Conservation (phyloP, 2,113 vertebrate genomes). For the Saccopteryx leptura region DNA sequence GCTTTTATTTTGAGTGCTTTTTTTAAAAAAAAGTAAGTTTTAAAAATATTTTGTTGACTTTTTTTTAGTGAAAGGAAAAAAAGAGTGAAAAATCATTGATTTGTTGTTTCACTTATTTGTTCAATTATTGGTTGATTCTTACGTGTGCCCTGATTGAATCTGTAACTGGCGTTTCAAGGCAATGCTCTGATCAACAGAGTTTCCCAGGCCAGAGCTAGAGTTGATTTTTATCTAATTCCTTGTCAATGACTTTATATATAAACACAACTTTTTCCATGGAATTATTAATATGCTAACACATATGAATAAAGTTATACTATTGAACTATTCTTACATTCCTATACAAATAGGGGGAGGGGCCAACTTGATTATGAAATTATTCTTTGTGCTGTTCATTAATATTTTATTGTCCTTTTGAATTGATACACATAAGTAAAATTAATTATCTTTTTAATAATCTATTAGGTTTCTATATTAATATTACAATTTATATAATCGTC, state of each 20-base stretch:
- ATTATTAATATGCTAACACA: conserved; percentile 2
- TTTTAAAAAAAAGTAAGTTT: background rate
- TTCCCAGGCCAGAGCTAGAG: background rate
- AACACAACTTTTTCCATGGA: background rate
- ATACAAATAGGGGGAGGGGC: background rate
- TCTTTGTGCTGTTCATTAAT: background rate
- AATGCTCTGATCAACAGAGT: too few relatives aligned
- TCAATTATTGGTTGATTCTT: too few relatives aligned
- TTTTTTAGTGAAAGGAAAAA: too few relatives aligned
- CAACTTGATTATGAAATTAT: background rate
- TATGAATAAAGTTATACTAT: background rate
- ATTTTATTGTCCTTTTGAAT: background rate
- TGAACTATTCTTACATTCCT: background rate
- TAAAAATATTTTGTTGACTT: too few relatives aligned
- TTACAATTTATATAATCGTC: conserved; percentile 1
- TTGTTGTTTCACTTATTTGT: too few relatives aligned
- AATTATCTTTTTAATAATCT: background rate
- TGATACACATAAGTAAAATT: background rate
- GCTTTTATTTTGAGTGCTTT: background rate
- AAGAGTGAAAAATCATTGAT: too few relatives aligned
- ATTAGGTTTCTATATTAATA: background rate
- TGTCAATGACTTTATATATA: background rate
- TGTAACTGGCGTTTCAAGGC: too few relatives aligned
- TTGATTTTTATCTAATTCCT: conserved; percentile 16
- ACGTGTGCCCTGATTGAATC: too few relatives aligned